Percentiles rank a stretch among this genome's conserved stretches.
Evolutionary conservation across 2,797 vertebrate species (phyloP).

Genomic region (Scolopax rusticola): DNA sequence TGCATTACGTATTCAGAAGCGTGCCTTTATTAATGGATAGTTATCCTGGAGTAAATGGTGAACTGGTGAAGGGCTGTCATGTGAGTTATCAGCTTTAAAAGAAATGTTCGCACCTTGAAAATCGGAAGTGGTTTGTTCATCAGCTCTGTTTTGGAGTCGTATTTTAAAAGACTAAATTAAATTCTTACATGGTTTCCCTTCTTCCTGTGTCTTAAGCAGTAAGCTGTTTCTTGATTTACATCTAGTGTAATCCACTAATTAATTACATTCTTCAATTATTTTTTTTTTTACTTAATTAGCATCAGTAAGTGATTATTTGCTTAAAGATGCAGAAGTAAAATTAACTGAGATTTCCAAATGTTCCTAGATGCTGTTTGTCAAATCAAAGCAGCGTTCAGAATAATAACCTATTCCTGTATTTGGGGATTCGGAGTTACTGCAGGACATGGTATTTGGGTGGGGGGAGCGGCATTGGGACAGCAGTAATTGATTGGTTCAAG

Average conservation of each 20-base stretch:
- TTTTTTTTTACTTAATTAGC: constrained; percentile 18
- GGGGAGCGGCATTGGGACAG: neutral
- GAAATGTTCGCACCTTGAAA: neutral
- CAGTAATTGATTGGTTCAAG: neutral
- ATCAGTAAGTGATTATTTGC: neutral
- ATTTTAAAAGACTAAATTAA: neutral
- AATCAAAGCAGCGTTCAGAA: neutral
- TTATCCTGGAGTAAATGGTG: neutral
- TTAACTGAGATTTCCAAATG: constrained; percentile 1
- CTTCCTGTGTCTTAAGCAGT: neutral
- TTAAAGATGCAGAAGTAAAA: constrained; percentile 5
- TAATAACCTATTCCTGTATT: neutral
- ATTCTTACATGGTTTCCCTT: neutral
- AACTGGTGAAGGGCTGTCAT: neutral
- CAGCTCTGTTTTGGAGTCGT: neutral
- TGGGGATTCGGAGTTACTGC: neutral
- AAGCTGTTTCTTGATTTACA: neutral
- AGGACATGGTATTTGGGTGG: neutral
- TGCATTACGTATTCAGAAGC: constrained; percentile 42
- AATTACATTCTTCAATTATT: neutral
- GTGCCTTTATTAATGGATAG: constrained; percentile 25
- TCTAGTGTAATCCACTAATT: neutral
- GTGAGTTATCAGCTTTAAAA: neutral
- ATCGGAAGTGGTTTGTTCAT: neutral
- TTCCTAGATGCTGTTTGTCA: neutral